Conservation (phyloP, 2,888 invertebrate species). For the Leptothorax acervorum region DNA sequence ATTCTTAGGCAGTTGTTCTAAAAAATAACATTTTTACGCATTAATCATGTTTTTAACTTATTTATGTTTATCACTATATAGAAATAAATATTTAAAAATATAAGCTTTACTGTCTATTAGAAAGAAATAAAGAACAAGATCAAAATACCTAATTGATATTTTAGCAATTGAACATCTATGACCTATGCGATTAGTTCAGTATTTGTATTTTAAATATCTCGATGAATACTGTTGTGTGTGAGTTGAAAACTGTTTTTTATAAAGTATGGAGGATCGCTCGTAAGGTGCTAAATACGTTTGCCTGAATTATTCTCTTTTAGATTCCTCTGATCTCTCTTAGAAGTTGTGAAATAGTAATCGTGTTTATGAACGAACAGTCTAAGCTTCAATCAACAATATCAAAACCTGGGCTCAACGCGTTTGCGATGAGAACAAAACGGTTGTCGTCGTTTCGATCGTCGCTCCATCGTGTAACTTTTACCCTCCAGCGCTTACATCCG, state of each 20-base stretch:
- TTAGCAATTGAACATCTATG: background rate
- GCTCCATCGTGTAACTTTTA: conserved; percentile 37
- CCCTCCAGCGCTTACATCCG: conserved; percentile 33
- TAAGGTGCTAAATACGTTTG: background rate
- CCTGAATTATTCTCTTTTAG: background rate
- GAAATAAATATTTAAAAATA: background rate
- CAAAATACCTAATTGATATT: background rate
- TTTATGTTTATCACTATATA: background rate
- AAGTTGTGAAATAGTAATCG: conserved; percentile 74
- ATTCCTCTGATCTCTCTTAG: background rate
- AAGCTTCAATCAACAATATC: conserved; percentile 82
- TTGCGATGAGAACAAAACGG: conserved; percentile 73
- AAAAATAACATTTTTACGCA: background rate
- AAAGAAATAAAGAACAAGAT: background rate
- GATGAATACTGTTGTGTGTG: background rate
- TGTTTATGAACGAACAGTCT: conserved; percentile 70
- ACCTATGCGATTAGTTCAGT: background rate
- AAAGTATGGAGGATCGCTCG: background rate
- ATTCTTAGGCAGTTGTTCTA: background rate
- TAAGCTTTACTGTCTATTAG: background rate
- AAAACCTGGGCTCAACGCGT: conserved; percentile 72
- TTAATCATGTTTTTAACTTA: background rate
- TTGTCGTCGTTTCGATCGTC: background rate
- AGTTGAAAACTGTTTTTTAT: background rate
- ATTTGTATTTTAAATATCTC: background rate